A percentile compares a stretch with the other conserved stretches of the same genome.
These are phyloP conservation scores for Emberiza fucata DNA, from an alignment of 2,113 vertebrate genomes.

Conservation along the genomic window DNA sequence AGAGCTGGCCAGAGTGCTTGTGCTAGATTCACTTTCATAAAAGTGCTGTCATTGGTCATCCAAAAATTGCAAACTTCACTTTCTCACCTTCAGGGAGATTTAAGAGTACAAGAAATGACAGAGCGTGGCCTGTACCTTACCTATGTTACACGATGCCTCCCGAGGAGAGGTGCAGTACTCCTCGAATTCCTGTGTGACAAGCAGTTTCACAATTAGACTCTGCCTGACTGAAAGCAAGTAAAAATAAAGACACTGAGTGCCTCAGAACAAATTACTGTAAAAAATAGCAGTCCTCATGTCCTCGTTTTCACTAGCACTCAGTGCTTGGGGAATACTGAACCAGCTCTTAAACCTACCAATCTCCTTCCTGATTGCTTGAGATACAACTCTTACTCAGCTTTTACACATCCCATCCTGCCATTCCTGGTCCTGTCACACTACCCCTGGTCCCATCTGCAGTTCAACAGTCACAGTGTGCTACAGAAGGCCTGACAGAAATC, in stretches of 20 bases:
- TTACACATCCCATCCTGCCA: background rate
- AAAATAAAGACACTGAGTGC: background rate
- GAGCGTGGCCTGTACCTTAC: background rate
- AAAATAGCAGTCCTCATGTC: background rate
- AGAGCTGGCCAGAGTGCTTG: background rate
- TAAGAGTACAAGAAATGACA: background rate
- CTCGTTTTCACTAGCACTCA: background rate
- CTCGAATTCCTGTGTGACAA: fast-evolving
- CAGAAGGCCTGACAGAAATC: background rate
- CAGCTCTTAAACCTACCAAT: background rate
- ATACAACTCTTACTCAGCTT: background rate
- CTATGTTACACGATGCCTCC: background rate
- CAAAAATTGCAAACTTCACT: background rate
- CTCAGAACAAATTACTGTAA: background rate
- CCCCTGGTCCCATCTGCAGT: background rate
- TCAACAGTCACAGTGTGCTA: background rate
- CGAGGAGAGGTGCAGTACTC: background rate
- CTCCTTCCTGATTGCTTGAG: background rate
- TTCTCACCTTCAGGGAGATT: background rate
- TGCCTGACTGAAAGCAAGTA: background rate
- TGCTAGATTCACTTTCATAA: background rate
- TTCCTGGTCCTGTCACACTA: background rate
- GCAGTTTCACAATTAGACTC: background rate
- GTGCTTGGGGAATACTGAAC: background rate
- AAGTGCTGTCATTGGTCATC: background rate